These are phyloP conservation scores for Siderastrea siderea DNA, from an alignment of 92 coral and sea anemone species.

Conservation along the genomic window DNA sequence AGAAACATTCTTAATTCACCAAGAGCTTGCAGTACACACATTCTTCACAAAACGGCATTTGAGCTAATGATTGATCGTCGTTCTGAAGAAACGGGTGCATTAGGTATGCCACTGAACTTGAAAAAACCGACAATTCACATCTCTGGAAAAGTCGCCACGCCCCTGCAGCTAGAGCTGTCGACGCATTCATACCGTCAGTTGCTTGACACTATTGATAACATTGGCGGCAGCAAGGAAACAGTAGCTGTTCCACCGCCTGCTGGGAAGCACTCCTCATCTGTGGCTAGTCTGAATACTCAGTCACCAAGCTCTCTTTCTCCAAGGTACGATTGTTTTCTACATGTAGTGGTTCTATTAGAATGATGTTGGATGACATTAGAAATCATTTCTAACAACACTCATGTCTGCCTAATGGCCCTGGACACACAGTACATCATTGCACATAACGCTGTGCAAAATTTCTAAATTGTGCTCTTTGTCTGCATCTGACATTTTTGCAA, in stretches of 20 bases:
- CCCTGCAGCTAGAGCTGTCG: slow-evolving; percentile 91
- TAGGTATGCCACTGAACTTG: slow-evolving; percentile 34
- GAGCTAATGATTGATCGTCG: slow-evolving; percentile 90
- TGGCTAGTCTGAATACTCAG: slow-evolving; percentile 49
- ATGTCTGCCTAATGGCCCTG: no score
- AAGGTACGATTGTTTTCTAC: slow-evolving; percentile 28
- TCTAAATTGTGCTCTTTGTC: no score
- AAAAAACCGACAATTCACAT: slow-evolving; percentile 84
- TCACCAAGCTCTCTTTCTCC: slow-evolving; percentile 84
- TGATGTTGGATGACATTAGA: no score
- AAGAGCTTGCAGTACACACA: slow-evolving; percentile 77
- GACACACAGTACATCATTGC: no score
- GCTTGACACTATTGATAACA: slow-evolving; percentile 86
- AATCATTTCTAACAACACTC: no score
- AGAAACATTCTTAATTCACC: slow-evolving; percentile 30
- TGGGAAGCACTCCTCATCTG: slow-evolving; percentile 41
- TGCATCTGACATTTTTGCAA: no score
- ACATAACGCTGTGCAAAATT: no score
- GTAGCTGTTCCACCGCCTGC: slow-evolving; percentile 33
- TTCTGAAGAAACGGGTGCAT: slow-evolving; percentile 67
- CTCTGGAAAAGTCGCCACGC: slow-evolving; percentile 88
- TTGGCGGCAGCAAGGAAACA: slow-evolving; percentile 83
- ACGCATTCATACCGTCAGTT: slow-evolving; percentile 88
- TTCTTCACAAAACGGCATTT: slow-evolving; percentile 90
- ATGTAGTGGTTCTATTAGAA: background rate